Conservation (phyloP, 2,113 vertebrate species). For the Barnardius zonarius region DNA sequence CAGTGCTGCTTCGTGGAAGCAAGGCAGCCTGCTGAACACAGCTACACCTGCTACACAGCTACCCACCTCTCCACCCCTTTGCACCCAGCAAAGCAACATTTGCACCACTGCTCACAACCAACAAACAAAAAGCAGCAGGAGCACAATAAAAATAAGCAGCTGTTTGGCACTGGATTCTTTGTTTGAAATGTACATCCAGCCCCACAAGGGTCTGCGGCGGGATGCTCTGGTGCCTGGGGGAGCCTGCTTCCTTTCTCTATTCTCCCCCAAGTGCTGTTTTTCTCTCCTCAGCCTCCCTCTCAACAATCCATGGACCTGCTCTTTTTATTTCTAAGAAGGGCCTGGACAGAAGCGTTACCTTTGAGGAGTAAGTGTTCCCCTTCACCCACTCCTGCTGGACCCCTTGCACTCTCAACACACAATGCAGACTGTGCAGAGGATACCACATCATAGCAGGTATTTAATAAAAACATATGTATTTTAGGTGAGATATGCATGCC, state of each 20-base stretch:
- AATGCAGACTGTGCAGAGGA: neutral
- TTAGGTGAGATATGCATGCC: neutral
- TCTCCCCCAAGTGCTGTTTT: neutral
- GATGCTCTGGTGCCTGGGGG: neutral
- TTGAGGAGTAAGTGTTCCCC: neutral
- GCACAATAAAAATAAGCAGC: neutral
- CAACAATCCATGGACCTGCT: neutral
- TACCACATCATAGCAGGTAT: conserved; percentile 7
- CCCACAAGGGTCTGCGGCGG: neutral
- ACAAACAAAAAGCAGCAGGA: neutral
- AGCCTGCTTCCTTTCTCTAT: neutral
- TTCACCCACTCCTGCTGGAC: neutral
- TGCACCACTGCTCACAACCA: neutral
- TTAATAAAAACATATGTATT: neutral
- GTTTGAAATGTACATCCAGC: neutral
- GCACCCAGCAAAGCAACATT: neutral
- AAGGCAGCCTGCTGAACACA: neutral
- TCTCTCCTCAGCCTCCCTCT: neutral
- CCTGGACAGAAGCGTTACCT: neutral
- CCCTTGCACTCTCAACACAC: neutral
- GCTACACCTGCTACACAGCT: neutral
- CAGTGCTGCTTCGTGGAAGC: neutral
- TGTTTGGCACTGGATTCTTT: neutral
- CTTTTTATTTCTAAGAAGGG: neutral
- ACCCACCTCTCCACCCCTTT: neutral